Base-by-base conservation (phyloP, 2,113 vertebrate genomes). In the Colinus virginianus region DNA sequence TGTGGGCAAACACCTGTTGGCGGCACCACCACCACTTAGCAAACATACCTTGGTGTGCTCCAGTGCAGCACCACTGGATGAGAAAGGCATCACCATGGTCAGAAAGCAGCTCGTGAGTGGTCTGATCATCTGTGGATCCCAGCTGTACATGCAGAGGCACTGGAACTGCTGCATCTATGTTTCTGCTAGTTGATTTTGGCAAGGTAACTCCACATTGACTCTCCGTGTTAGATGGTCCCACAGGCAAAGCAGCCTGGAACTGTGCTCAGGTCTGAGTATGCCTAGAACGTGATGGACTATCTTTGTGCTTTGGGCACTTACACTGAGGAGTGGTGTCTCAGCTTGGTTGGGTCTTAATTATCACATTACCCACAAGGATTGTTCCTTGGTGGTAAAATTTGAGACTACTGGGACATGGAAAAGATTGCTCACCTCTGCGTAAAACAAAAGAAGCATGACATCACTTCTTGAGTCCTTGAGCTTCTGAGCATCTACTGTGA, bases 1-100 rank as follows among this genome's bases (percentile, higher is more conserved):
- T 8, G 11, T 30, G 26, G 34, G 56, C 18, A 68, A 88, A 84
- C n/a, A 36, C 21, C 21, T 7, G 0, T 0, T 42, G 20, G 36
- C n/a, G 48, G 13, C 45, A 72, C 38, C n/a, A 42, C 17, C 7
- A 9, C 5, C 28, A 16, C 26, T 28, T 53, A 5, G 26, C 7
- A 28, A 53, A 53, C 26, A 16, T 28, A 53, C 19, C 8, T 20
- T 21, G 48, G 28, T 8, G 51, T 9, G 32, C 62, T 1, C 0
- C n/a, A 18, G 32, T 14, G 51, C 51, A 40, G 11, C 10, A 12
- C 13, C 2, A 42, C 2, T 2, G 51, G 22, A 34, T 17, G 9
- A 14, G 19, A 51, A 17, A 38, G 62, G 36, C 7, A 2, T 46
- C 5, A 0, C 48, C 43, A 17, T 4, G n/a, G 71, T 38, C 55